phyloP scores from a whole-genome alignment of 2,113 vertebrate species.

The Labeo catla region DNA sequence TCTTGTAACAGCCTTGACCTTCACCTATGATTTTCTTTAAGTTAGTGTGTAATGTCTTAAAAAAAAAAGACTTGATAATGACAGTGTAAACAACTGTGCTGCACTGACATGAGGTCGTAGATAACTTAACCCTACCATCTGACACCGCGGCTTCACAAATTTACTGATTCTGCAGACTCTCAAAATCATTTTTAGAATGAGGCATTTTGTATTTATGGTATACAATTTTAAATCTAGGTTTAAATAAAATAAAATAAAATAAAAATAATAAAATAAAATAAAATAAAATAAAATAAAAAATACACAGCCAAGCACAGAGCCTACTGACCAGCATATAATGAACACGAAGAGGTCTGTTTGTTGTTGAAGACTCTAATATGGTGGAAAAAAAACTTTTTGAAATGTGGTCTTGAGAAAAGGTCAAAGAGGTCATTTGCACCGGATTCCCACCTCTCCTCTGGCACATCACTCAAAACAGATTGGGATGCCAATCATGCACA shows the following conservation, averaged over 20 bases:
- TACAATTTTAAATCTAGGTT: neutral
- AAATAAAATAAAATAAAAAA: neutral
- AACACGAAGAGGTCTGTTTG: slow-evolving; percentile 23
- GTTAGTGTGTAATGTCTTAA: slow-evolving; percentile 21
- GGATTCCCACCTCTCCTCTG: slow-evolving; percentile 47
- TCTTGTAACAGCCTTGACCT: neutral
- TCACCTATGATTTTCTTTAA: slow-evolving; percentile 15
- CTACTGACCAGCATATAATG: slow-evolving; percentile 29
- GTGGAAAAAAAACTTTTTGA: slow-evolving; percentile 13
- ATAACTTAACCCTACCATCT: slow-evolving; percentile 30
- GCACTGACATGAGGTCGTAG: slow-evolving; percentile 15
- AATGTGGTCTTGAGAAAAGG: slow-evolving; percentile 31
- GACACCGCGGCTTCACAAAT: slow-evolving; percentile 35
- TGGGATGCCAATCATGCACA: slow-evolving; percentile 58
- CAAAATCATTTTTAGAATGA: neutral
- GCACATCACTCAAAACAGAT: slow-evolving; percentile 60
- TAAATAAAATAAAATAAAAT: neutral
- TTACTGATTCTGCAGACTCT: neutral
- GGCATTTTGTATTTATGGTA: neutral
- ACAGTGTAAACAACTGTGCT: slow-evolving; percentile 26
- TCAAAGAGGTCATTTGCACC: slow-evolving; percentile 43
- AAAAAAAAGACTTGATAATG: slow-evolving; percentile 49
- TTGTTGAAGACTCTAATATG: slow-evolving; percentile 32
- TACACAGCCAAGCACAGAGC: neutral
- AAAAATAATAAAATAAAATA: neutral